Evolutionary conservation across 2,113 vertebrate species (phyloP).

Genomic region (Menidia beryllina): DNA sequence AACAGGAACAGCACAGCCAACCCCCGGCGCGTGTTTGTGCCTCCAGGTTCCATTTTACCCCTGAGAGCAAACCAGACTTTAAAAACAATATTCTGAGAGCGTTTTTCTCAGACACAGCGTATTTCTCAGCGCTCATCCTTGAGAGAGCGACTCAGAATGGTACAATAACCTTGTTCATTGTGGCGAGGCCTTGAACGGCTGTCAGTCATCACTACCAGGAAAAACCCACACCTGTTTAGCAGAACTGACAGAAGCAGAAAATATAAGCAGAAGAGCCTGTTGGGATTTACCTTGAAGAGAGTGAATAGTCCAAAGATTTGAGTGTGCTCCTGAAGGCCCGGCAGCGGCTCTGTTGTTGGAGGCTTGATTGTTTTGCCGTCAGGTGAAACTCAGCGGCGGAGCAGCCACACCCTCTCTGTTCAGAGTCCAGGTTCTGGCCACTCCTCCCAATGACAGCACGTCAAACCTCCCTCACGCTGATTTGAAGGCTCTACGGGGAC

Average conservation of each 20-base stretch:
- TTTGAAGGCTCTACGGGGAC: neutral
- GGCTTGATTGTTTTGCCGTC: conserved; percentile 46
- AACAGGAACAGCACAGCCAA: conserved; percentile 54
- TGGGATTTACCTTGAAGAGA: conserved; percentile 54
- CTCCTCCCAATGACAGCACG: conserved; percentile 23
- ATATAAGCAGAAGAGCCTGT: neutral
- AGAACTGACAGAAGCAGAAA: neutral
- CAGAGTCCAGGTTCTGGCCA: conserved; percentile 55
- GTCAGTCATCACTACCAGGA: conserved; percentile 7
- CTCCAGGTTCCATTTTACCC: conserved; percentile 54
- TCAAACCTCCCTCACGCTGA: neutral
- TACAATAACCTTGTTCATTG: neutral
- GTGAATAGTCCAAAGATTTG: conserved; percentile 44
- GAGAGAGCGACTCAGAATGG: neutral
- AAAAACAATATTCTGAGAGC: conserved; percentile 2
- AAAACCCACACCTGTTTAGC: neutral
- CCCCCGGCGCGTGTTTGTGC: conserved; percentile 22
- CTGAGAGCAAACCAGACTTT: conserved; percentile 22
- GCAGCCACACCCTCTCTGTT: conserved; percentile 71
- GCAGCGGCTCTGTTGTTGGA: conserved; percentile 7
- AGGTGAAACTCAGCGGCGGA: conserved; percentile 70
- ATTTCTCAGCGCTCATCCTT: conserved; percentile 1
- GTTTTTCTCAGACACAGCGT: conserved; percentile 1
- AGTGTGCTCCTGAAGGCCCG: neutral
- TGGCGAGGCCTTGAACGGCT: neutral